phyloP scores from a whole-genome alignment of 2,113 vertebrate genomes.

The Numida meleagris region DNA sequence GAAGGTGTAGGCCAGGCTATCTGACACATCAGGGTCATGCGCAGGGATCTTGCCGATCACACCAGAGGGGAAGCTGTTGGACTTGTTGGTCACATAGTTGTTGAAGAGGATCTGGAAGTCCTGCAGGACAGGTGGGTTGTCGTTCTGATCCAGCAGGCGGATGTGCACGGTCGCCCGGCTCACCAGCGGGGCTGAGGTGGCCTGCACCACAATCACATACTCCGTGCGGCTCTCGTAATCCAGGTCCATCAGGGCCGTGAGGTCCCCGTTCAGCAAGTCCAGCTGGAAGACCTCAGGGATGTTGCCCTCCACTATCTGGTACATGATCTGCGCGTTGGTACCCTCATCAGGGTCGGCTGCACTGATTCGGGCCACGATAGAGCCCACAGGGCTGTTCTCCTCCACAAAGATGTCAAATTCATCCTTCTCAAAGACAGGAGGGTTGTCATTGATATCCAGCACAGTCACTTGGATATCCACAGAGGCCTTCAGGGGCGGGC shows the following conservation, averaged over 20 bases:
- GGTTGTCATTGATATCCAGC: constrained; percentile 95
- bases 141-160: constrained; percentile 90
- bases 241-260: constrained; percentile 88
- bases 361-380: constrained; percentile 88
- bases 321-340: constrained; percentile 96
- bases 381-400: constrained; percentile 92
- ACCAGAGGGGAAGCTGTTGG: constrained; percentile 93
- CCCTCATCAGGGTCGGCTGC: constrained; percentile 92
- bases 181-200: constrained; percentile 93
- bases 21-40: constrained; percentile 92
- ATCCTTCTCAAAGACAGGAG: constrained; percentile 93
- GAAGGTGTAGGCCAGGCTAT: constrained; percentile 91
- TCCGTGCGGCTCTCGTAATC: constrained; percentile 91
- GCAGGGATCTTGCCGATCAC: constrained; percentile 95
- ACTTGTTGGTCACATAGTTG: constrained; percentile 96
- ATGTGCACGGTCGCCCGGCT: constrained; percentile 92
- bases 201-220: constrained; percentile 94
- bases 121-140: constrained; percentile 88
- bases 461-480: constrained; percentile 90
- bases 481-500: constrained; percentile 84
- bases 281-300: constrained; percentile 93
- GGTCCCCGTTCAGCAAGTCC: constrained; percentile 92
- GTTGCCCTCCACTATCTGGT: constrained; percentile 97
- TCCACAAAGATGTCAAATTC: constrained; percentile 90
- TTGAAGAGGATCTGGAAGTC: constrained; percentile 98